Evolutionary conservation across 2,797 vertebrate species (phyloP), one percentile per base, ranked within the genome.

Genomic region (Anguilla pacifica): DNA sequence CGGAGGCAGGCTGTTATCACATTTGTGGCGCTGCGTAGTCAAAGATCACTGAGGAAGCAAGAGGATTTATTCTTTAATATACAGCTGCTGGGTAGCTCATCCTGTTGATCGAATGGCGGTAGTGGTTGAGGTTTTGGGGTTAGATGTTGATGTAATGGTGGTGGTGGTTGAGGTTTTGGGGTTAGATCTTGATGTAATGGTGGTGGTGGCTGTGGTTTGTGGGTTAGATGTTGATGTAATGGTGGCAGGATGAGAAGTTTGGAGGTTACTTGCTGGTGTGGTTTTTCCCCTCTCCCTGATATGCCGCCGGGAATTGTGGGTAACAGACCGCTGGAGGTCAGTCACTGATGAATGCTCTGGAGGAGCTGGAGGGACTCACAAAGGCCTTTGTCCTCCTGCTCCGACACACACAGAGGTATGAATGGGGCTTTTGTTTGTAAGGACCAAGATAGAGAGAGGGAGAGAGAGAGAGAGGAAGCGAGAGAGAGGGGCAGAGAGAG

Each of bases 361-460:
- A 85, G 31, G 84, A 89, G 86, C 67, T 86, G 35, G 86, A 86
- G 87, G 31, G 22, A 51, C 91, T 92, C 89, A 96, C 95, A 95
- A 96, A 96, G 96, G 95, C 95, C 95, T 95, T 95, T 95, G 95
- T 95, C 94, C 95, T 49, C 77, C 95, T 94, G 92, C 94, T 92
- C 92, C 90, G 77, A 94, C 91, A 95, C 94, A 95, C 92, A 91
- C 88, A 87, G 93, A 94, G 93, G 94, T 92, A 94, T 98, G 97
- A 99, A 99, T 97, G 95, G 96, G 93, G 94, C 96, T 97, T 98
- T 99, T 99, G 98, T 99, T 98, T 94, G 61, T 89, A 72, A 53
- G 91, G 94, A 94, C 95, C 94, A 91, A 91, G 95, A 96, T 97
- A 96, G 92, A 92, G 93, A 91, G 92, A 92, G 93, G 89, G 85